A percentile compares a stretch with the other conserved stretches of the same genome.
phyloP scores from a whole-genome alignment of 2,797 vertebrate genomes.

The Lutjanus argentimaculatus region DNA sequence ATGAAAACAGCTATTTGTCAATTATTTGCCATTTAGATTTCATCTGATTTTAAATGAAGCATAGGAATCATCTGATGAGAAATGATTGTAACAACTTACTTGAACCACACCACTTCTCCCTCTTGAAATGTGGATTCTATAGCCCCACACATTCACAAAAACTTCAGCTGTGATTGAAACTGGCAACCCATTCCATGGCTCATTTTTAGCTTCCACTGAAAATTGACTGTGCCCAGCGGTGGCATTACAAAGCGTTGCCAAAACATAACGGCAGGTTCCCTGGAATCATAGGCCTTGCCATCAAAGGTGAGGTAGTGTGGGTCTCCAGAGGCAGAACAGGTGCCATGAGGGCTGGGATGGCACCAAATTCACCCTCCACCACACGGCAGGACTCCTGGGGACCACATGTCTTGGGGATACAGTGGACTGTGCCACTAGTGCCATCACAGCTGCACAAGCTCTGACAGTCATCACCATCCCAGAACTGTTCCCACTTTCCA shows the following conservation, averaged over 20 bases:
- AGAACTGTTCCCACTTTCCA: constrained; percentile 71
- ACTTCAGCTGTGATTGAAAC: constrained; percentile 74
- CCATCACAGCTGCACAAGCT: constrained; percentile 73
- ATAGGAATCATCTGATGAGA: not conserved
- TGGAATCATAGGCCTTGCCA: constrained; percentile 75
- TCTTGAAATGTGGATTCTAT: constrained; percentile 64
- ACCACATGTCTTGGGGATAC: constrained; percentile 61
- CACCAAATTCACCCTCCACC: constrained; percentile 69
- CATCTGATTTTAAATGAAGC: no score
- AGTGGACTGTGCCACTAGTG: constrained; percentile 61
- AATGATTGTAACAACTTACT: constrained; percentile 47
- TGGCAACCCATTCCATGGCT: constrained; percentile 15
- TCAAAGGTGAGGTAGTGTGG: constrained; percentile 84
- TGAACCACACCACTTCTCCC: constrained; percentile 43
- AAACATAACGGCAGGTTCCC: constrained; percentile 68
- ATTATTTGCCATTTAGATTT: no score
- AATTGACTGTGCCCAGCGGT: constrained; percentile 62
- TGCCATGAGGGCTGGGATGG: constrained; percentile 61
- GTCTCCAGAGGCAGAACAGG: constrained; percentile 80
- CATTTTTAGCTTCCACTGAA: constrained; percentile 68
- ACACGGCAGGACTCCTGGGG: constrained; percentile 68
- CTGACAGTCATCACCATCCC: constrained; percentile 73
- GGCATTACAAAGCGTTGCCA: constrained; percentile 83
- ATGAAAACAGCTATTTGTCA: no score
- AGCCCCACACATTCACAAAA: constrained; percentile 70